Evolutionary conservation across 2,888 invertebrate species (phyloP), one percentile per base, ranked within the genome.

Genomic region (Drosophila hawaiiensis): DNA sequence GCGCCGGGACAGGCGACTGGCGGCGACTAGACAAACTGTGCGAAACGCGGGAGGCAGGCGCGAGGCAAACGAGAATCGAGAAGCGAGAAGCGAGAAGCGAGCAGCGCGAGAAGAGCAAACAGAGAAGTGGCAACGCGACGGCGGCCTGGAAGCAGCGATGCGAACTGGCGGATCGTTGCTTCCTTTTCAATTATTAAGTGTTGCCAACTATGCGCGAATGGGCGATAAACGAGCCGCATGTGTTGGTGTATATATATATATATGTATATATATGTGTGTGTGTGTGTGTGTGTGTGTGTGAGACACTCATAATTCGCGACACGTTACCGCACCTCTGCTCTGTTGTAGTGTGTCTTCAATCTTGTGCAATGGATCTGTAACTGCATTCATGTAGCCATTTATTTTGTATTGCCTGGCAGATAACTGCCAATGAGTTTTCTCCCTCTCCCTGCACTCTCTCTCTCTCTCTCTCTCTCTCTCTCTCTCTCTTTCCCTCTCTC

Each of bases 171-270:
- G 90, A 91, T 91, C 92, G 86, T 84, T 89, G 90, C 85, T 91
- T 91, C 92, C 92, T 91, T 91, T 92, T 91, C 91, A 92, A 92
- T 91, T 91, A 92, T 91, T 91, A 91, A 92, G 91, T 91, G 90
- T 89, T 83, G 86, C 89, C 80, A 82, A 82, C 82, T 78, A 82
- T 81, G 83, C 83, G 77, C 83, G 83, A 90, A 89, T 89, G 79
- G 89, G 86, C 89, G 86, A 90, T 89, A 90, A 87, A 90, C 82
- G 79, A 69, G 77, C 53, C 71, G 68, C 66, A 67, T 74, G 63
- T 76, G 73, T 47, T 47, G 47, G 47, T 47, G 16, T 16, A 47
- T 14, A 22, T n/a, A 22, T 6, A 6, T 64, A 52, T 60, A 33
- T 58, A 5, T n/a, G 7, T 43, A 41, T 75, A 47, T 73, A 49